These are phyloP conservation scores for Falco punctatus DNA, from an alignment of 2,113 vertebrate genomes.

Conservation along the genomic window DNA sequence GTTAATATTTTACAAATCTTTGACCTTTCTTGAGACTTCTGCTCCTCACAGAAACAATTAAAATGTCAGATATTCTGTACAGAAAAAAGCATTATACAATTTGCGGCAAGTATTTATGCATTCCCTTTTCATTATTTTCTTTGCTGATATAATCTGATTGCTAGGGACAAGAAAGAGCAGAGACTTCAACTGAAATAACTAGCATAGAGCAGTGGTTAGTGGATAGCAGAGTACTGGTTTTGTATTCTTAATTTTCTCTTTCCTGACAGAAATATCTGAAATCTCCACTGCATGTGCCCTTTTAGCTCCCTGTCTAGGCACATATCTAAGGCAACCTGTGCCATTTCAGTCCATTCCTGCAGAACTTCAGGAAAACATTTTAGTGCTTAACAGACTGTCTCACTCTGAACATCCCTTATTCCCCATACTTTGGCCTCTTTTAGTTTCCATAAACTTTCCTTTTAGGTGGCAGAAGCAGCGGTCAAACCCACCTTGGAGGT, in stretches of 20 bases:
- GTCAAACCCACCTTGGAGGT: not conserved
- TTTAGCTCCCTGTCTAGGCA: not conserved
- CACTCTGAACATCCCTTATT: not conserved
- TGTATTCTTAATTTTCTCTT: not conserved
- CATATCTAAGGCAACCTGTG: not conserved
- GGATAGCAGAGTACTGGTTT: not conserved
- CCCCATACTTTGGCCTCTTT: not conserved
- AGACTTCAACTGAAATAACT: not conserved
- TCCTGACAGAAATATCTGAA: not conserved
- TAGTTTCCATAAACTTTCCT: conserved; percentile 27
- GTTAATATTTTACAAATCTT: not conserved
- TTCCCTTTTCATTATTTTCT: not conserved
- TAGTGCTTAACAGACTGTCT: not conserved
- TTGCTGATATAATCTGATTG: not conserved
- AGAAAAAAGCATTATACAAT: not conserved
- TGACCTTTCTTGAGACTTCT: not conserved
- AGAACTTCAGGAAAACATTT: not conserved
- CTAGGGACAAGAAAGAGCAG: not conserved
- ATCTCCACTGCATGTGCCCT: not conserved
- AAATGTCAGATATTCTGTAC: not conserved
- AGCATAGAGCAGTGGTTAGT: not conserved
- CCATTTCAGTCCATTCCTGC: not conserved
- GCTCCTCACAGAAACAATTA: not conserved
- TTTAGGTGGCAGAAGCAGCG: not conserved
- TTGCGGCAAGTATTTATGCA: not conserved